A percentile compares a stretch with the other conserved stretches of the same genome.
These are phyloP conservation scores for Philonicus albiceps DNA, from an alignment of 2,888 invertebrate genomes.

Conservation along the genomic window DNA sequence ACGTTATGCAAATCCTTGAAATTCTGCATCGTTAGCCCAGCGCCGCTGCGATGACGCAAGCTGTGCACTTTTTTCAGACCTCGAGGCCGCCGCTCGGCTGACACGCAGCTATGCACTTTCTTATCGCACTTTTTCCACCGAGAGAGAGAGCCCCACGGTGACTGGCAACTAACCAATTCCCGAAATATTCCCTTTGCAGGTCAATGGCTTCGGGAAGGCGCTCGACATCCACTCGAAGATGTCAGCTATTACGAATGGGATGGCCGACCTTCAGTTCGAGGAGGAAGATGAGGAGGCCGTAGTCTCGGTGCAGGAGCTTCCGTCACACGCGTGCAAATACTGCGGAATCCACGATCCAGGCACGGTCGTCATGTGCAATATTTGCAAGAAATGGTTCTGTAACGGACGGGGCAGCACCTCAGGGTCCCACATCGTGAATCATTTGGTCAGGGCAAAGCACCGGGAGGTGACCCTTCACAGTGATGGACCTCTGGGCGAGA, in stretches of 20 bases:
- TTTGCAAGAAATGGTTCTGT: conserved; percentile 99
- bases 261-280: conserved; percentile 92
- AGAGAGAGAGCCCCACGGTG: neutral
- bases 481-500: conserved; percentile 97
- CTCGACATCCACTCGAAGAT: conserved; percentile 72
- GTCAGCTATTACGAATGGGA: conserved; percentile 73
- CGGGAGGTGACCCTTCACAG: conserved; percentile 98
- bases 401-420: conserved; percentile 98
- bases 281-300: conserved; percentile 93
- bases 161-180: neutral
- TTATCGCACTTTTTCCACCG: neutral
- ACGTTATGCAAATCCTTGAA: neutral
- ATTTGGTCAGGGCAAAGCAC: conserved; percentile 98
- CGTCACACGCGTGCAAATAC: conserved; percentile 97
- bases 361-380: conserved; percentile 97
- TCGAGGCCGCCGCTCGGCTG: neutral
- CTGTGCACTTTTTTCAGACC: neutral
- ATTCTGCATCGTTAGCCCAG: neutral
- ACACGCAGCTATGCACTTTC: neutral
- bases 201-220: conserved; percentile 72
- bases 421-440: conserved; percentile 98
- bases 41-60: neutral
- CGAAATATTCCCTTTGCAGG: conserved; percentile 63
- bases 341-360: conserved; percentile 98
- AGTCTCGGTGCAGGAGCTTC: conserved; percentile 85